Conservation (phyloP, 2,797 vertebrate species). For the Taeniopygia guttata region DNA sequence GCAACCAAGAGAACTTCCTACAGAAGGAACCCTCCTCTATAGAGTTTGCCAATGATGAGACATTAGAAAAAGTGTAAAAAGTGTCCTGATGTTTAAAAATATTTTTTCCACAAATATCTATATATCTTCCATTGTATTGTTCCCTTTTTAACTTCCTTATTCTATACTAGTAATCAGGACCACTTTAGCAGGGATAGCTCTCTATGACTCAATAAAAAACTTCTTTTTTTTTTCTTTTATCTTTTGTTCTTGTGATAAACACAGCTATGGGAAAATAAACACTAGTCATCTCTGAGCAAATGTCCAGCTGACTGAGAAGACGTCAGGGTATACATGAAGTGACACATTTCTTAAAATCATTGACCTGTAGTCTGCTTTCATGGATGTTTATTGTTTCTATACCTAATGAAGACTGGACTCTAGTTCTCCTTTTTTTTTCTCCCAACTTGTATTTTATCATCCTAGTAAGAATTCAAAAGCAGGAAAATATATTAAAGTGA, state of each 20-base stretch:
- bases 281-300: neutral
- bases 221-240: neutral
- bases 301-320: neutral
- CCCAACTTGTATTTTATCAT: neutral
- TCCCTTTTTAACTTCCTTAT: neutral
- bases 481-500: neutral
- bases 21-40: rapidly evolving
- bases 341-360: neutral
- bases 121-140: neutral
- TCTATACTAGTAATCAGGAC: neutral
- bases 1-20: neutral
- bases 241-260: neutral
- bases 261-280: neutral
- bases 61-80: neutral
- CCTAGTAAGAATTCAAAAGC: neutral
- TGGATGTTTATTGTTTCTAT: neutral
- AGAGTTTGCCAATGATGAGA: neutral
- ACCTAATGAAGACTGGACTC: neutral
- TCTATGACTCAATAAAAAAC: neutral
- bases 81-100: neutral
- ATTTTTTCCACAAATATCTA: neutral
- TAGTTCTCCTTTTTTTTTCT: neutral
- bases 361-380: neutral
- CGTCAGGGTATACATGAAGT: neutral
- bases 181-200: neutral